Conservation (phyloP, 2,888 invertebrate genomes). For the Mimumesa dahlbomi region DNA sequence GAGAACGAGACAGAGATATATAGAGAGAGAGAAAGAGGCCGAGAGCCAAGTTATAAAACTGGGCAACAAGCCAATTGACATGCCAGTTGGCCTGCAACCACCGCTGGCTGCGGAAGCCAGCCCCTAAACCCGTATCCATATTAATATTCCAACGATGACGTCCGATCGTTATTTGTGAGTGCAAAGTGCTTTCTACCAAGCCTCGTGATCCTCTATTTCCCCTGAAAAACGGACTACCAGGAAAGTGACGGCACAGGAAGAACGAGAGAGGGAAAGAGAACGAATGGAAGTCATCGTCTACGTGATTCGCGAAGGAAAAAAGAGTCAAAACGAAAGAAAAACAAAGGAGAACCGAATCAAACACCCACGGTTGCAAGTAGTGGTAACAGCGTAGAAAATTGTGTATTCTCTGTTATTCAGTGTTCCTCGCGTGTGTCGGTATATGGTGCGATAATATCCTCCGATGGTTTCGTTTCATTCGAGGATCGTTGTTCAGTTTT, state of each 20-base stretch:
- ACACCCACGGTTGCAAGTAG: constrained; percentile 1
- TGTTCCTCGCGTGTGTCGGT: too few relatives aligned
- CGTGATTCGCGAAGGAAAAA: constrained; percentile 12
- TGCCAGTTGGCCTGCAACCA: constrained; percentile 78
- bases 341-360: constrained; percentile 7
- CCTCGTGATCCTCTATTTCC: constrained; percentile 27
- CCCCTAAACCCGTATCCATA: constrained; percentile 64
- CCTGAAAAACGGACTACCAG: constrained; percentile 3
- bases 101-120: constrained; percentile 74
- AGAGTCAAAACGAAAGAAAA: too few relatives aligned
- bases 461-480: too few relatives aligned
- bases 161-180: constrained; percentile 75
- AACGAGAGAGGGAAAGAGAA: background rate
- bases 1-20: constrained; percentile 26
- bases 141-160: constrained; percentile 72
- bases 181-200: constrained; percentile 50
- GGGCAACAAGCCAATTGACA: constrained; percentile 80
- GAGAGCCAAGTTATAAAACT: constrained; percentile 78
- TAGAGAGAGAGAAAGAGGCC: constrained; percentile 52
- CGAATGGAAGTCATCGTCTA: constrained; percentile 3
- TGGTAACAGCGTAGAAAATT: constrained; percentile 27
- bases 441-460: too few relatives aligned
- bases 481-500: too few relatives aligned
- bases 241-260: constrained; percentile 13
- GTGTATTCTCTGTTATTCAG: too few relatives aligned